Evolutionary conservation across 2,888 invertebrate genomes (phyloP).

Genomic region (Chrysotoxum bicinctum): DNA sequence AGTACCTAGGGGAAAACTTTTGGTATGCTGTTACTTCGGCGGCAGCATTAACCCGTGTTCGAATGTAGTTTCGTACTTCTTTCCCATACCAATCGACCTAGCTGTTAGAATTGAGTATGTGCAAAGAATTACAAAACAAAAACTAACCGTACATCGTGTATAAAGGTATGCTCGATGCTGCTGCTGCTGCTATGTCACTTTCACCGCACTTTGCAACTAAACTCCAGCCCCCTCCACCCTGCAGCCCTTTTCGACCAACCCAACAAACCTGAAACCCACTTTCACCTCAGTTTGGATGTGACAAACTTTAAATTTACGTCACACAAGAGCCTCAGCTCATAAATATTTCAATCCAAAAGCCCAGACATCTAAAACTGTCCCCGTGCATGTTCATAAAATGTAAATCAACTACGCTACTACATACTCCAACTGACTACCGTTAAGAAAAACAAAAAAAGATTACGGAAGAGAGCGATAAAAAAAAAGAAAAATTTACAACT

Average conservation of each 20-base stretch:
- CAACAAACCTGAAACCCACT: neutral
- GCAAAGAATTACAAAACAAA: conserved; percentile 36
- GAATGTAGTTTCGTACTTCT: neutral
- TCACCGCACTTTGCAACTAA: neutral
- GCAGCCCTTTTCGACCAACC: neutral
- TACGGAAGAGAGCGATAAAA: neutral
- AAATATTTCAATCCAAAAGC: conserved; percentile 71
- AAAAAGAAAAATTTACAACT: conserved; percentile 56
- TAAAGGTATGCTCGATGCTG: neutral
- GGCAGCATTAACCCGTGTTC: neutral
- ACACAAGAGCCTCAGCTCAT: conserved; percentile 62
- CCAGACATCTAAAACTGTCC: conserved; percentile 71
- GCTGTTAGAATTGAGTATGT: conserved; percentile 34
- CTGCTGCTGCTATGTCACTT: conserved; percentile 18
- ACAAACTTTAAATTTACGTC: conserved; percentile 63
- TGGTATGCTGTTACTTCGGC: neutral
- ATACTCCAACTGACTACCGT: neutral
- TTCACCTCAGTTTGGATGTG: conserved; percentile 39
- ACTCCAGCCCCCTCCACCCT: neutral
- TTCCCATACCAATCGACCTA: neutral
- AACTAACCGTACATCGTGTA: neutral
- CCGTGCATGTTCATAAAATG: conserved; percentile 65
- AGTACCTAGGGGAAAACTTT: conserved; percentile 33
- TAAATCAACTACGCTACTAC: conserved; percentile 57
- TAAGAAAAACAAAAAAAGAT: neutral